These are phyloP conservation scores for Atlantisia rogersi DNA, from an alignment of 2,113 vertebrate species.

Conservation along the genomic window DNA sequence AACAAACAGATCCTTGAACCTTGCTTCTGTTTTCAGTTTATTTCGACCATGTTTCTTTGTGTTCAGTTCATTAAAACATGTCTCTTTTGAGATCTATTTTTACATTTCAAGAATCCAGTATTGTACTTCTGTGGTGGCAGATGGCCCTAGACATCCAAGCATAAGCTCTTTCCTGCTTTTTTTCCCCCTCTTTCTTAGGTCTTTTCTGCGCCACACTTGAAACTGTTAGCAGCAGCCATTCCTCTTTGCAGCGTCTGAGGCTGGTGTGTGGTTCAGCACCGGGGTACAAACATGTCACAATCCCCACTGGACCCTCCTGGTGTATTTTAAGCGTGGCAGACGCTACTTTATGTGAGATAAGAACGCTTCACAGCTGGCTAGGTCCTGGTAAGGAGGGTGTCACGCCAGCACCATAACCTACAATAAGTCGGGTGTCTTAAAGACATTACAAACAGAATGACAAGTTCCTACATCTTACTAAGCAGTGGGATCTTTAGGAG, in stretches of 20 bases:
- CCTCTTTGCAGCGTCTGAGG: background rate
- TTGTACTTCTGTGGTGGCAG: conserved; percentile 72
- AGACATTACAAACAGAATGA: background rate
- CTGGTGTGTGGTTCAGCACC: background rate
- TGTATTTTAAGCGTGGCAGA: background rate
- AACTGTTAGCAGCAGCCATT: background rate
- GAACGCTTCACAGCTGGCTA: background rate
- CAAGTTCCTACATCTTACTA: background rate
- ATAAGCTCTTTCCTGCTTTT: conserved; percentile 59
- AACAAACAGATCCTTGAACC: conserved; percentile 78
- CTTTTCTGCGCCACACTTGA: conserved; percentile 1
- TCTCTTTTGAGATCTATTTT: conserved; percentile 75
- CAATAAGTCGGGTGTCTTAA: background rate
- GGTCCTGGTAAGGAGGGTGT: background rate
- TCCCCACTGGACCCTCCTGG: background rate
- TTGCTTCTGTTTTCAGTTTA: conserved; percentile 77
- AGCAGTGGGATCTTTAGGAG: background rate
- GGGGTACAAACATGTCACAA: background rate
- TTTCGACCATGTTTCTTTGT: conserved; percentile 73
- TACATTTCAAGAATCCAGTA: conserved; percentile 74
- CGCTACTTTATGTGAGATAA: background rate
- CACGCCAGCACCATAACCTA: background rate
- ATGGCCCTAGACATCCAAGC: conserved; percentile 70
- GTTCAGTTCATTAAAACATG: conserved; percentile 75
- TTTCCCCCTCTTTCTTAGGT: conserved; percentile 11